Evolutionary conservation across 2,888 invertebrate species (phyloP).

Genomic region (Caenorhabditis sp.): DNA sequence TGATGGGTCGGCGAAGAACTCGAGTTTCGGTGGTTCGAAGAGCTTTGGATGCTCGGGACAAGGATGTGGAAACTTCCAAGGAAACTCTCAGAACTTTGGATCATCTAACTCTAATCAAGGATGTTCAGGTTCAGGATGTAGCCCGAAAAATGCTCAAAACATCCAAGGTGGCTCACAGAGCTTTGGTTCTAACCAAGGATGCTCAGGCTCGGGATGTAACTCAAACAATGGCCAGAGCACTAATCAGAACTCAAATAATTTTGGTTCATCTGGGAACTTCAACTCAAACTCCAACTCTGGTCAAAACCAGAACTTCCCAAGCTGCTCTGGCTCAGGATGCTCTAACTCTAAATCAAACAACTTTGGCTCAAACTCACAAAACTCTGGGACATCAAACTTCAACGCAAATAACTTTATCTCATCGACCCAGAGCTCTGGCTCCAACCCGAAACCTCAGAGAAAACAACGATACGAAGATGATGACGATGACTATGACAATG

Average conservation of each 20-base stretch:
- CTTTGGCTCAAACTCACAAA: no score
- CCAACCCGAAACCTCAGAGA: no score
- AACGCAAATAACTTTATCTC: slow-evolving; percentile 17
- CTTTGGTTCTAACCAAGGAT: no score
- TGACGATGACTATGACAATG: slow-evolving; percentile 29
- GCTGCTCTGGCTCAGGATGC: not conserved
- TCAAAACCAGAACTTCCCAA: not conserved
- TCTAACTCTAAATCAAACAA: not conserved
- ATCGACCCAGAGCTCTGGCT: not conserved
- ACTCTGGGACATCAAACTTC: not conserved
- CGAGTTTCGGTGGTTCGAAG: not conserved
- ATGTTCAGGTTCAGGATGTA: not conserved
- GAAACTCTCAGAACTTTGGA: not conserved
- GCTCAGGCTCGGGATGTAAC: not conserved
- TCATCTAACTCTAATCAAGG: not conserved
- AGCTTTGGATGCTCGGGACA: not conserved
- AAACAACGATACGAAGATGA: slow-evolving; percentile 23
- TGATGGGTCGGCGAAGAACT: not conserved
- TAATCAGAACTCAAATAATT: no score
- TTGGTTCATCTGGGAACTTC: no score
- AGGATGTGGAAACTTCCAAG: not conserved
- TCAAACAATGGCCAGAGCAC: not conserved
- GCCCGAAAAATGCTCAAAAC: no score
- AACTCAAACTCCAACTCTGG: no score
- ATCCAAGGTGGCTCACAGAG: no score